Base-by-base conservation (phyloP, 37 sponge, comb jelly and placozoan genomes). In the Haliclona indistincta region DNA sequence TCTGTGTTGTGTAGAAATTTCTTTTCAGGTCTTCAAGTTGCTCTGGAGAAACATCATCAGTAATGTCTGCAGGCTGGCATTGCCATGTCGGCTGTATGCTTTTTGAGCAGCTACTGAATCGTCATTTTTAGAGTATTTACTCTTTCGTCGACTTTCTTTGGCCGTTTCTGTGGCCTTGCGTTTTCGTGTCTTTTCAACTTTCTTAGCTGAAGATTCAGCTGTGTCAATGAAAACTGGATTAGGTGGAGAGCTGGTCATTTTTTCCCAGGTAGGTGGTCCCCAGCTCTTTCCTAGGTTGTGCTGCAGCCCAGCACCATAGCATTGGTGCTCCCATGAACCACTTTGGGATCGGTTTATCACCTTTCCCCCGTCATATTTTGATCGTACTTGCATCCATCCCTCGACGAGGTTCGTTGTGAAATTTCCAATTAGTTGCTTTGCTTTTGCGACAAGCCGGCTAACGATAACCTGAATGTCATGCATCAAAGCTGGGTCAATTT, bases 321-420 rank as follows among this genome's bases (percentile, higher is more conserved):
- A 78, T 5, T 68, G 29, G 35, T 26, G 26, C 33, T 67, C 58
- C 68, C 79, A 78, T 1, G 65, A 36, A 23, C 79, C 79, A 33
- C 53, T 44, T 43, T 78, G 79, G 15, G 26, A 30, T 53, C 79
- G 2, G 47, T 67, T 78, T 25, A 67, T n/a, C 7, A 23, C 26
- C 38, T 78, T 78, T 20, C 77, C 77, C 2, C 65, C 66, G 43
- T 76, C 77, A 63, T 64, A 76, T 36, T 76, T 76, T 26, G 66
- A 15, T 8, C 77, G 58, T 19, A 76, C 43, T 28, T 44, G 64
- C 66, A 76, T 76, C 77, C 77, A 76, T 8, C 37, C 41, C 39
- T 76, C 77, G 4, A 53, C 77, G 33, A 76, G 65, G 66, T 76
- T 64, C 1, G 77, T 76, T 26, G 67, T 66, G 22, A 66, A 66